Base-by-base conservation (phyloP, 2,888 invertebrate species). In the Neoaliturus tenellus region DNA sequence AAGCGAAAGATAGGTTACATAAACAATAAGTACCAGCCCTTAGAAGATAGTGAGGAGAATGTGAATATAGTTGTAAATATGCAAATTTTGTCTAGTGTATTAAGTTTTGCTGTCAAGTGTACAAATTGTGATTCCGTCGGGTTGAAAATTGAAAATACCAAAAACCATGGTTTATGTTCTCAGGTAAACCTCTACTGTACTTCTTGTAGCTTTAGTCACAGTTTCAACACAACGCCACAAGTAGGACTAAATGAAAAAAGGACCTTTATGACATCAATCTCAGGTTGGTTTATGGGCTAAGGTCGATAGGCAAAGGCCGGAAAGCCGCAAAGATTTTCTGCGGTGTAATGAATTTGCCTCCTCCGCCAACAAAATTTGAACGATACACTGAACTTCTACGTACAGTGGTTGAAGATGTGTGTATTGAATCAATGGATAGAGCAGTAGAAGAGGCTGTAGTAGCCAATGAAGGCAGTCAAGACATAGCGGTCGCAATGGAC, bases 391-490 rank as follows among this genome's bases (percentile, higher is more conserved):
- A 62, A 28, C 28, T 62, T 62, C n/a, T 62, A 3, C 4, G 62
- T 6, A 28, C 62, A 62, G 58, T 20, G 8, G 28, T 33, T 39
- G 48, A 69, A 51, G 33, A 80, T 58, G 73, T 44, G 51, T 51
- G 33, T 35, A 44, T 23, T 67, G 41, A 55, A 3, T 55, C 73
- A 23, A 85, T 85, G 85, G 31, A 41, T 44, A 41, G 67, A 14
- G 83, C 84, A 28, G 80, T 85, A 4, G 48, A 84, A 82, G 82
- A 85, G 75, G 84, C 84, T 23, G 84, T 83, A 23, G 81, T 75
- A n/a, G 35, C 17, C 39, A 78, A 78, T 48, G 48, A 67, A 35
- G 78, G 55, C 5, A 73, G n/a, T 39, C n/a, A 44, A 28, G 85
- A 84, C 44, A 0, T 84, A 25, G 25, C 80, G 25, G 55, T 84